phyloP scores from a whole-genome alignment of 2,888 invertebrate species.

The Drosophila incognita region DNA sequence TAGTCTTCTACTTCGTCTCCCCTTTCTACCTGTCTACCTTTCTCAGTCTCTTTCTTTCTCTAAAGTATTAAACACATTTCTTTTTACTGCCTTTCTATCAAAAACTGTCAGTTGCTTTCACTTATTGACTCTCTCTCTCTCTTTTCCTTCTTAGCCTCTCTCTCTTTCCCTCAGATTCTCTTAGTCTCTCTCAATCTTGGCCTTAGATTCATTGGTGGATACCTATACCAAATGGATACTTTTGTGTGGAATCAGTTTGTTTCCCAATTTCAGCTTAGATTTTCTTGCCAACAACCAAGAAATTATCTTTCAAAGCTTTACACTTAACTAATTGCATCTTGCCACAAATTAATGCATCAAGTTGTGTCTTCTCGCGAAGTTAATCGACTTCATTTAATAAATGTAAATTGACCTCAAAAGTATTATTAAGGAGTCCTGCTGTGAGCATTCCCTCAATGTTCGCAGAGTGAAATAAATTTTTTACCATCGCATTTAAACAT shows the following conservation, averaged over 20 bases:
- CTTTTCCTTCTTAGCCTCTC: too few species aligned
- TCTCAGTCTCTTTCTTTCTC: rapidly evolving
- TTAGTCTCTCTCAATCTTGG: background rate
- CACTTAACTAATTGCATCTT: background rate
- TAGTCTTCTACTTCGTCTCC: background rate
- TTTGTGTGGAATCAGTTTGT: rapidly evolving
- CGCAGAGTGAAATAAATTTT: background rate
- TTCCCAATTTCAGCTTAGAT: background rate
- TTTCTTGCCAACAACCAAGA: background rate
- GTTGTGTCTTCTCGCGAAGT: background rate
- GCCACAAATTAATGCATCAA: background rate
- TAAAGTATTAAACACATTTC: background rate
- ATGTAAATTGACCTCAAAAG: background rate
- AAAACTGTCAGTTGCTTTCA: background rate
- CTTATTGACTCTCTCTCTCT: too few species aligned
- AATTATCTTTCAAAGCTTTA: background rate
- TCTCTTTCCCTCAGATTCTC: too few species aligned
- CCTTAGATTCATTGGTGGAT: background rate
- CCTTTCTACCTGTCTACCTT: background rate
- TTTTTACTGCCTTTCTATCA: background rate
- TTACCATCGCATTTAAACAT: background rate
- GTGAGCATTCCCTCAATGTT: background rate
- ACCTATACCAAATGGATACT: too few species aligned
- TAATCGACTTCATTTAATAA: background rate
- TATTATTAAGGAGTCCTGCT: background rate